Percentiles rank a stretch among this genome's conserved stretches.
These are phyloP conservation scores for Spilosoma lubricipeda DNA, from an alignment of 2,888 invertebrate species.

Conservation along the genomic window DNA sequence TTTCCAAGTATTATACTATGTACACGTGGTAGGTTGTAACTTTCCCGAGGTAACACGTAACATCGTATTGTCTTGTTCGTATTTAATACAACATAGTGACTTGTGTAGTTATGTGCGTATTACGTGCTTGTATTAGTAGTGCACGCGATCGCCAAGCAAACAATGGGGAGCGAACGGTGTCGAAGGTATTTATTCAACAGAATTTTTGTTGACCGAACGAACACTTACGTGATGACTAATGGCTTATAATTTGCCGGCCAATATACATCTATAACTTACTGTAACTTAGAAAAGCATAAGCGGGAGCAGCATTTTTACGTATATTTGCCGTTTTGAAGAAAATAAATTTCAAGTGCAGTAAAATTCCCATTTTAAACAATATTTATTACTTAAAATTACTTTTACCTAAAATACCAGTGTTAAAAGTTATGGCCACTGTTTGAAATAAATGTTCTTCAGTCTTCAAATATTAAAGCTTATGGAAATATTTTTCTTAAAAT, in stretches of 20 bases:
- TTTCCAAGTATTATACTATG: not conserved
- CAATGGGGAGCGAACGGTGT: slow-evolving; percentile 54
- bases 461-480: slow-evolving; percentile 20
- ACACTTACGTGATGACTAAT: slow-evolving; percentile 45
- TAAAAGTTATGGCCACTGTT: slow-evolving; percentile 37
- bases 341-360: not conserved
- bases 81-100: slow-evolving; percentile 8
- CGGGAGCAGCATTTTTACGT: not conserved
- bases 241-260: slow-evolving; percentile 39
- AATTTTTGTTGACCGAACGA: slow-evolving; percentile 62
- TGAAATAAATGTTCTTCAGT: slow-evolving; percentile 22
- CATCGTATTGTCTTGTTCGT: slow-evolving; percentile 1
- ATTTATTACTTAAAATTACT: slow-evolving; percentile 14
- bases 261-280: slow-evolving; percentile 35
- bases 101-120: slow-evolving; percentile 12
- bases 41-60: not conserved
- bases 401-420: slow-evolving; percentile 28
- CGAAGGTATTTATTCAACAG: slow-evolving; percentile 62
- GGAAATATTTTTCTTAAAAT: slow-evolving; percentile 11
- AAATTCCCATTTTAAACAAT: not conserved
- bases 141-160: slow-evolving; percentile 61
- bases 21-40: not conserved
- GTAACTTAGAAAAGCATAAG: slow-evolving; percentile 1
- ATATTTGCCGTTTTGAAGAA: not conserved
- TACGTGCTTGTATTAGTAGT: slow-evolving; percentile 35